These are phyloP conservation scores for Acanthurus lineatus DNA, from an alignment of 2,797 vertebrate genomes.

Conservation along the genomic window DNA sequence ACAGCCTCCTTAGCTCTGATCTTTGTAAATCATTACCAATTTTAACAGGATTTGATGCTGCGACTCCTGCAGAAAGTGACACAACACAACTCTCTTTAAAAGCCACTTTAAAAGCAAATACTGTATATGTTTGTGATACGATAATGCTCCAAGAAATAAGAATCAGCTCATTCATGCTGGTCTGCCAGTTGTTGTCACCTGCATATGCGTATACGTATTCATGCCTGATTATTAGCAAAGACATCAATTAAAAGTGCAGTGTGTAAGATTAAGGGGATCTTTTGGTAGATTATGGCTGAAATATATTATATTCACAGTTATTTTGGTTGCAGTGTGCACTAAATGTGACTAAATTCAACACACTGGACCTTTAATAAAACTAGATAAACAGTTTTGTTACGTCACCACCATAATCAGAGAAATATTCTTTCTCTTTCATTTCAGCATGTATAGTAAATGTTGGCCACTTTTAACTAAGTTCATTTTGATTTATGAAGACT, in stretches of 20 bases:
- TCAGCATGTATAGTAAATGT: not conserved
- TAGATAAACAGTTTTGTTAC: not conserved
- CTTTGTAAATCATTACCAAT: not conserved
- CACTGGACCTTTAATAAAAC: no score
- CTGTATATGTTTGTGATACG: not conserved
- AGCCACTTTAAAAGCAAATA: constrained; percentile 4
- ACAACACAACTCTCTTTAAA: not conserved
- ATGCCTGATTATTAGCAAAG: not conserved
- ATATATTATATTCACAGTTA: no score
- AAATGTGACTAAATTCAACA: no score
- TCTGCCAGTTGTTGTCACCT: not conserved
- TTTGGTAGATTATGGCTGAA: no score
- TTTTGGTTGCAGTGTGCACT: no score
- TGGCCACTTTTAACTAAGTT: not conserved
- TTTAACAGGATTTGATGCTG: constrained; percentile 6
- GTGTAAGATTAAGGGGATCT: no score
- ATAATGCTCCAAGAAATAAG: not conserved
- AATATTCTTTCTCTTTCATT: not conserved
- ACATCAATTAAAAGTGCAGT: not conserved
- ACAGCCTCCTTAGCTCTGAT: not conserved
- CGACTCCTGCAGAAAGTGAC: not conserved
- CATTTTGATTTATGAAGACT: no score
- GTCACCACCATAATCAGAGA: no score
- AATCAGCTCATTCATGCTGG: not conserved
- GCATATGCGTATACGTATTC: not conserved